Conservation (phyloP, 2,888 invertebrate genomes). For the Rhingia campestris region DNA sequence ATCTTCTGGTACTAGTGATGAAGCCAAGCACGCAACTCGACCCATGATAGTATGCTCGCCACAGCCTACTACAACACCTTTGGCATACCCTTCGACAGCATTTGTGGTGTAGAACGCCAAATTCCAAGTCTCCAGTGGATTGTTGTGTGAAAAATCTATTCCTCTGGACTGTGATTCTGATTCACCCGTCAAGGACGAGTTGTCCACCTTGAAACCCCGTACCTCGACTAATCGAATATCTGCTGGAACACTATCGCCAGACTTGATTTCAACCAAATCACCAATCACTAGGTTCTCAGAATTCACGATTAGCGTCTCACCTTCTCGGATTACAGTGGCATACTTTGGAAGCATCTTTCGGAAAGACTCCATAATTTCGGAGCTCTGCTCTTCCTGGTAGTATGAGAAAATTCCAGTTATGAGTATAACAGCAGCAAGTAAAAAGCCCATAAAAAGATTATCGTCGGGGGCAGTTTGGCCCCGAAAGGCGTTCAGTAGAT, state of each 20-base stretch:
- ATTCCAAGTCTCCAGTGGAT: constrained; percentile 84
- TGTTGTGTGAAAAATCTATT: constrained; percentile 83
- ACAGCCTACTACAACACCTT: constrained; percentile 92
- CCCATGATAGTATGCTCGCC: constrained; percentile 97
- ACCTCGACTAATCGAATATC: constrained; percentile 87
- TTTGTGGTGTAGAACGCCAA: constrained; percentile 85
- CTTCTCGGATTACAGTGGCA: constrained; percentile 86
- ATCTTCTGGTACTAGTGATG: constrained; percentile 94
- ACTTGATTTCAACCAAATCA: constrained; percentile 88
- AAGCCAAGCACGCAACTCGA: constrained; percentile 93
- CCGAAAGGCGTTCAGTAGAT: constrained; percentile 83
- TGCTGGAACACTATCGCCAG: constrained; percentile 90
- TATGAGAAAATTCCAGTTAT: constrained; percentile 89
- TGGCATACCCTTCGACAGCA: constrained; percentile 84
- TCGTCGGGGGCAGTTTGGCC: constrained; percentile 83
- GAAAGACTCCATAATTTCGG: constrained; percentile 89
- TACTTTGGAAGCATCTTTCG: constrained; percentile 87
- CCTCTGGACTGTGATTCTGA: constrained; percentile 85
- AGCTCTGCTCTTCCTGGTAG: constrained; percentile 84
- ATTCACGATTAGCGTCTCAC: constrained; percentile 83
- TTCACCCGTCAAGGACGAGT: constrained; percentile 88
- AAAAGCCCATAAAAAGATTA: constrained; percentile 87
- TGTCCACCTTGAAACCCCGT: constrained; percentile 84
- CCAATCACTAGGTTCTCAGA: constrained; percentile 88
- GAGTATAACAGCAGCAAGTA: constrained; percentile 87